These are phyloP conservation scores for Subanguina moxae DNA, from an alignment of 1,140 invertebrate species.

Conservation along the genomic window DNA sequence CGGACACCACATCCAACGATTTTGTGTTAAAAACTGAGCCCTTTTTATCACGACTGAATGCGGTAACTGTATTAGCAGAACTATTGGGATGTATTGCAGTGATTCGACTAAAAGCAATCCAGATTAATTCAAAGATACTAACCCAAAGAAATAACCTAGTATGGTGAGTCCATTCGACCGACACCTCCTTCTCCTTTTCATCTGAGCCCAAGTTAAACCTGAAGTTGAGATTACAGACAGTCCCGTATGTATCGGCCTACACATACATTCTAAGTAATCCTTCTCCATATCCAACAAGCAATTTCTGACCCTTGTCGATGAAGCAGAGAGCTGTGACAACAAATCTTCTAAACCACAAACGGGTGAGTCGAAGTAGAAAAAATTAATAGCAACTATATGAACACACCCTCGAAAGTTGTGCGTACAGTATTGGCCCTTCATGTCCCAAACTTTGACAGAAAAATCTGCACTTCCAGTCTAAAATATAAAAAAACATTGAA, in stretches of 20 bases:
- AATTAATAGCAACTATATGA: too few species aligned
- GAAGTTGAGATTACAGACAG: too few species aligned
- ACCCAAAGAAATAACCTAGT: slow-evolving; percentile 21
- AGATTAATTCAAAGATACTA: too few species aligned
- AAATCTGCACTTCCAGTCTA: slow-evolving; percentile 35
- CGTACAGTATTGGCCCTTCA: slow-evolving; percentile 38
- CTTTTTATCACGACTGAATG: slow-evolving; percentile 46
- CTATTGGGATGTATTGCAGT: slow-evolving; percentile 22
- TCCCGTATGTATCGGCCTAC: too few species aligned
- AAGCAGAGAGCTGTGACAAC: slow-evolving; percentile 42
- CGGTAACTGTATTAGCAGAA: slow-evolving; percentile 4
- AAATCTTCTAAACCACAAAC: too few species aligned
- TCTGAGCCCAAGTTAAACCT: slow-evolving; percentile 20
- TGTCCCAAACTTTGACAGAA: slow-evolving; percentile 40
- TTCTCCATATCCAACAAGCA: slow-evolving; percentile 45
- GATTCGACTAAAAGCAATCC: slow-evolving; percentile 22
- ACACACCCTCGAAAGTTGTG: slow-evolving; percentile 46
- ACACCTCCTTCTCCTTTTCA: background rate
- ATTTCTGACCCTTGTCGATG: slow-evolving; percentile 5
- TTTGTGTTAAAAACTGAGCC: slow-evolving; percentile 41
- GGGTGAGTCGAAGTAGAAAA: too few species aligned
- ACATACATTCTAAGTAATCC: slow-evolving; percentile 18
- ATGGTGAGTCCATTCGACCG: slow-evolving; percentile 24
- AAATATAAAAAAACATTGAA: slow-evolving; percentile 7
- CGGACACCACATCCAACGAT: slow-evolving; percentile 29